These are phyloP conservation scores for Drosophila pseudoananassae DNA, from an alignment of 1,140 invertebrate species.

Conservation along the genomic window DNA sequence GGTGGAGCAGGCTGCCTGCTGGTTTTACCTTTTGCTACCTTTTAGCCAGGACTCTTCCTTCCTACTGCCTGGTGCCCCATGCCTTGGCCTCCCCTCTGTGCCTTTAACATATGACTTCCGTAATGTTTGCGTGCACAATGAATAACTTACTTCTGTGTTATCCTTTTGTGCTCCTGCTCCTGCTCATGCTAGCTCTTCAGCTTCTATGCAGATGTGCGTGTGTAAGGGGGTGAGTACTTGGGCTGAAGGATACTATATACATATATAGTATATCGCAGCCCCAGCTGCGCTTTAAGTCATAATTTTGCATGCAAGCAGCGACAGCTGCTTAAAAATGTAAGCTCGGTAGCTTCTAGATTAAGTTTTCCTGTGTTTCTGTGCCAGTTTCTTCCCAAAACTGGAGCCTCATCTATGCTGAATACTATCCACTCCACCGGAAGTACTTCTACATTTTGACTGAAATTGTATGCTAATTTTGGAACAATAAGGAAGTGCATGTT, in stretches of 20 bases:
- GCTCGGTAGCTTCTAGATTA: conserved; percentile 66
- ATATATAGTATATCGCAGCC: conserved; percentile 24
- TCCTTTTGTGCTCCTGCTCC: conserved; percentile 64
- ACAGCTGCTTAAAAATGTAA: conserved; percentile 79
- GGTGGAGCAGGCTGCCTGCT: conserved; percentile 37
- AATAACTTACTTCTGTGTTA: conserved; percentile 81
- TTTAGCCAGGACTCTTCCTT: conserved; percentile 50
- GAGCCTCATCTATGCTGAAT: neutral
- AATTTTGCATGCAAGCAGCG: conserved; percentile 78
- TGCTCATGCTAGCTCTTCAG: neutral
- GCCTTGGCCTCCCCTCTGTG: conserved; percentile 40
- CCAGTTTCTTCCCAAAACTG: conserved; percentile 4
- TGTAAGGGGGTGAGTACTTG: conserved; percentile 11
- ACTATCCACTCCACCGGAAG: neutral
- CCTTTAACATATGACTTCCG: conserved; percentile 81
- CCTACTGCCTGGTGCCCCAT: conserved; percentile 2
- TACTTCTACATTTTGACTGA: too few relatives aligned
- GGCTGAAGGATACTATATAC: conserved; percentile 6
- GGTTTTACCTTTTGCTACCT: conserved; percentile 55
- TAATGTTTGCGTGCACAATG: conserved; percentile 83
- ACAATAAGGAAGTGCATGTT: neutral
- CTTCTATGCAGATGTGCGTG: conserved; percentile 20
- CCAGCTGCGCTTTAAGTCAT: conserved; percentile 80
- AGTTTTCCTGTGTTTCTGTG: conserved; percentile 30
- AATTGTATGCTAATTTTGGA: too few relatives aligned